Conservation (phyloP, 2,113 vertebrate species). For the Chaetops frenatus region DNA sequence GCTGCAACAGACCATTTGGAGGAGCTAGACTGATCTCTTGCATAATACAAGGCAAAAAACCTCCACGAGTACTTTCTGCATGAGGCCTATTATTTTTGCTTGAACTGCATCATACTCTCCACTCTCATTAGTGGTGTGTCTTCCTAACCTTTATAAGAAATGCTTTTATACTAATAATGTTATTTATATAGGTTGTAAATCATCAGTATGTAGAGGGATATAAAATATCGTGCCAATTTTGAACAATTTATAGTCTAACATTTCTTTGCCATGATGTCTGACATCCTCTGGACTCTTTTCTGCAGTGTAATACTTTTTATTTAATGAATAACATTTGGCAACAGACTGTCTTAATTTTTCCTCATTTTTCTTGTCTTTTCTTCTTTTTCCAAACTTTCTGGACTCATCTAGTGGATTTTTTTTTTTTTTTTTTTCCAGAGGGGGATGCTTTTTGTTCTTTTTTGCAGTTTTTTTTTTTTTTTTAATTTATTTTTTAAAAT, state of each 20-base stretch:
- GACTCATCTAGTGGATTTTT: neutral
- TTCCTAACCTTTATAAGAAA: neutral
- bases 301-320: neutral
- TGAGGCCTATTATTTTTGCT: neutral
- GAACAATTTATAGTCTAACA: neutral
- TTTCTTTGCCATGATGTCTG: neutral
- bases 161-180: neutral
- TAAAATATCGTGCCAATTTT: neutral
- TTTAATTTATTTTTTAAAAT: neutral
- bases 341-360: neutral
- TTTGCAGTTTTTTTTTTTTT: neutral
- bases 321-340: constrained; percentile 16
- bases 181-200: neutral
- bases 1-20: neutral
- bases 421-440: rapidly evolving
- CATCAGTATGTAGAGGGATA: neutral
- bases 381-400: neutral
- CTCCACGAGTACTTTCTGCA: neutral
- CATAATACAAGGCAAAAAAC: neutral
- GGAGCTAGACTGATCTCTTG: neutral
- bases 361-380: neutral
- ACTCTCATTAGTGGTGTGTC: neutral
- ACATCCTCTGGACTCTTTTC: neutral
- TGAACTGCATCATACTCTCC: neutral
- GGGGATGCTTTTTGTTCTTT: rapidly evolving